phyloP scores from a whole-genome alignment of 2,797 vertebrate species.

The Acrossocheilus fasciatus region DNA sequence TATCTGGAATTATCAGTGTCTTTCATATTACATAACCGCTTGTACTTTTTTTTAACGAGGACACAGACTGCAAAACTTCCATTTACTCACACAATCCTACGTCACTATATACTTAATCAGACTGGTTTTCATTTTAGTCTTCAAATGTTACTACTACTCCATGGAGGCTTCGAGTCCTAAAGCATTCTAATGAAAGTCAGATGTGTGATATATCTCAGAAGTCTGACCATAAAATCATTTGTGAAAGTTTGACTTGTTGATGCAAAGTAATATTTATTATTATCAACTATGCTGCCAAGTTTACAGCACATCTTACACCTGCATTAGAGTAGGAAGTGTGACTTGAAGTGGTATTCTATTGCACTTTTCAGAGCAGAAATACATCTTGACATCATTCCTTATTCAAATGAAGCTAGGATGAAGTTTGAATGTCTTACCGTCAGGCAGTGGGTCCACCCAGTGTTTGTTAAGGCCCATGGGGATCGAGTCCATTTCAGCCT shows the following conservation, averaged over 20 bases:
- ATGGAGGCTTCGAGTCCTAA: background rate
- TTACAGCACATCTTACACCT: background rate
- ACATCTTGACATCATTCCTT: background rate
- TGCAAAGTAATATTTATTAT: background rate
- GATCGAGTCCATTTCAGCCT: slow-evolving; percentile 99
- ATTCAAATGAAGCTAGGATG: background rate
- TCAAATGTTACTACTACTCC: background rate
- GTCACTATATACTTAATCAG: background rate
- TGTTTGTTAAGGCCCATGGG: slow-evolving; percentile 99
- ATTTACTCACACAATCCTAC: background rate
- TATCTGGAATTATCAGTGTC: slow-evolving; percentile 28
- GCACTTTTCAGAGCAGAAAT: background rate
- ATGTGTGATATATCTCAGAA: background rate
- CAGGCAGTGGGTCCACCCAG: slow-evolving; percentile 98
- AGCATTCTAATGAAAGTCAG: background rate
- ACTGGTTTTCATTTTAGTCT: background rate
- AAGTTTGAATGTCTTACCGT: slow-evolving; percentile 78
- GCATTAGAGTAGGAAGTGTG: background rate
- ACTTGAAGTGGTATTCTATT: background rate
- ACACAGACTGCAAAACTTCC: background rate
- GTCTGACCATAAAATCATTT: background rate
- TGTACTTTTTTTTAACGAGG: background rate
- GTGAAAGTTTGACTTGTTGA: background rate
- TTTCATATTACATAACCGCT: slow-evolving; percentile 3
- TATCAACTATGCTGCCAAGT: background rate